These are phyloP conservation scores for Micoletzkya japonica DNA, from an alignment of 2,888 invertebrate species.

Conservation along the genomic window DNA sequence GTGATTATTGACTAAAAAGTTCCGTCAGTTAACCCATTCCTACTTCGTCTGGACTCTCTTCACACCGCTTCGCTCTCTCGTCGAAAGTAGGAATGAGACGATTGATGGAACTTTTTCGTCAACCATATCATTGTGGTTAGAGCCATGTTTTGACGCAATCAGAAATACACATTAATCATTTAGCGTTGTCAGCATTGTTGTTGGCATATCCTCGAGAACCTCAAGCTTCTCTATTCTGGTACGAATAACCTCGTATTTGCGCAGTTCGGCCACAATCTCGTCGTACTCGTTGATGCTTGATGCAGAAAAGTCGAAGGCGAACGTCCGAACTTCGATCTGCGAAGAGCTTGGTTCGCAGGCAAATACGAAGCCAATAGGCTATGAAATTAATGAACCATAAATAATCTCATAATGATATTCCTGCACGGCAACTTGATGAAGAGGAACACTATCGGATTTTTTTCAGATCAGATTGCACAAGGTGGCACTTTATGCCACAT, in stretches of 20 bases:
- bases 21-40: too few species aligned
- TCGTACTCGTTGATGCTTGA: conserved; percentile 47
- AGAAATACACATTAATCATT: too few species aligned
- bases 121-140: too few species aligned
- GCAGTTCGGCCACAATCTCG: conserved; percentile 47
- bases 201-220: conserved; percentile 35
- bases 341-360: neutral
- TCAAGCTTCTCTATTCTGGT: conserved; percentile 53
- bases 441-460: neutral
- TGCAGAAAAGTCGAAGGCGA: conserved; percentile 51
- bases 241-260: conserved; percentile 54
- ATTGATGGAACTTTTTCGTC: too few species aligned
- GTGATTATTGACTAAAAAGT: too few species aligned
- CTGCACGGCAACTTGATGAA: neutral
- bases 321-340: conserved; percentile 50
- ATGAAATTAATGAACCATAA: neutral
- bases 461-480: neutral
- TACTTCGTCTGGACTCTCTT: too few species aligned
- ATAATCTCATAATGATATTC: neutral
- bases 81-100: too few species aligned
- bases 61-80: too few species aligned
- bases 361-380: neutral
- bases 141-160: too few species aligned
- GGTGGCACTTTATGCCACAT: too few species aligned
- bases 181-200: too few species aligned